Base-by-base conservation (phyloP, 2,888 invertebrate genomes). In the Ecliptopera silaceata region DNA sequence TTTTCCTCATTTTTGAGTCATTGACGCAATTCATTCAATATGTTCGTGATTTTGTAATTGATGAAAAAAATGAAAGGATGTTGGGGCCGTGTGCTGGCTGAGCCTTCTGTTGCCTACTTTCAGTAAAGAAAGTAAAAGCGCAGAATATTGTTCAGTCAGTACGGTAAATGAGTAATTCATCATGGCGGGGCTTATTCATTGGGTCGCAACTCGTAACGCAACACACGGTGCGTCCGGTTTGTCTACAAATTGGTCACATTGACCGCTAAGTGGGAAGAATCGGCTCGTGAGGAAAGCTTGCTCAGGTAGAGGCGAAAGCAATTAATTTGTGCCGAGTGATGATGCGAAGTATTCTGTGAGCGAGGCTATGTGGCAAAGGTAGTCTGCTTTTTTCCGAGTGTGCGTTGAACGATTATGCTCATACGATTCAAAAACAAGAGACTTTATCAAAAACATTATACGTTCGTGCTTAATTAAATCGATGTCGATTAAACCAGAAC, bases 231-330 rank as follows among this genome's bases (percentile, higher is more conserved):
- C 83, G 86, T 86, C 87, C 89, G 89, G 88, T 84, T 84, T 79
- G 77, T 81, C 81, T 80, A 80, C 82, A 82, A 84, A 89, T 87
- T 85, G 88, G 86, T 86, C 78, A 87, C 89, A 80, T 85, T 82
- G 86, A 86, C 88, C 84, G 86, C 83, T 84, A 84, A 85, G 80
- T 86, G 80, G 84, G 75, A 80, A 84, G 79, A 82, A 82, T 81
- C 70, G 78, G 74, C 77, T 75, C 53, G 70, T 31, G 20, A 48
- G 42, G 42, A 46, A 58, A 50, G 49, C 54, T 50, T 43, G 46
- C 44, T 45, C 42, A 22, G 45, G 53, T 45, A 45, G 57, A 49
- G 47, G 31, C 47, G 39, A 46, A 43, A 53, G 53, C 32, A 53
- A 41, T 58, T 53, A 48, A 42, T 49, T 47, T 26, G 65, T 64